Conservation (phyloP, 2,888 invertebrate species). For the Serrognathus titanus region DNA sequence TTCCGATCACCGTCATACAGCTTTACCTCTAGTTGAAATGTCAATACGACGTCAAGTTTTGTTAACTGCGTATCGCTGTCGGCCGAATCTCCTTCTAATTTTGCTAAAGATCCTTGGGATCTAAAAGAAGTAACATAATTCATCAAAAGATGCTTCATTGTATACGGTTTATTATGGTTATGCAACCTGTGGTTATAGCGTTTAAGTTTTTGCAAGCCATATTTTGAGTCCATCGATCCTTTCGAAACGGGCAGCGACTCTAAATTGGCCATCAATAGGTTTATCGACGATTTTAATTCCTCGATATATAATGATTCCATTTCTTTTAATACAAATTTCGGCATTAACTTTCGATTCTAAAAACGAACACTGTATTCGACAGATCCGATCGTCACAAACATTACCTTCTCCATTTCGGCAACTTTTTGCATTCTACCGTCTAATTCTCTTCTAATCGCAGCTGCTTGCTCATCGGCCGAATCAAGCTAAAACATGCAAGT, state of each 20-base stretch:
- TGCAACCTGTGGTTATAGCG: constrained; percentile 95
- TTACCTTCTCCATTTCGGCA: constrained; percentile 94
- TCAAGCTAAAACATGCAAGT: constrained; percentile 69
- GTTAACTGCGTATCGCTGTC: constrained; percentile 94
- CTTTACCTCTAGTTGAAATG: constrained; percentile 90
- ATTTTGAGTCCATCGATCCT: constrained; percentile 95
- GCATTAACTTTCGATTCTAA: constrained; percentile 95
- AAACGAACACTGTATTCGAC: constrained; percentile 22
- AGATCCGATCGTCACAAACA: neutral
- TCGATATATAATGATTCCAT: constrained; percentile 99
- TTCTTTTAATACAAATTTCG: constrained; percentile 99
- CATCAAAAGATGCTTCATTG: constrained; percentile 52
- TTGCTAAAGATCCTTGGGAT: constrained; percentile 88
- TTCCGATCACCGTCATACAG: neutral
- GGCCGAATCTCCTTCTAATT: constrained; percentile 91
- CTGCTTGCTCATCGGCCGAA: constrained; percentile 99
- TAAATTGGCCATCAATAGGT: constrained; percentile 96
- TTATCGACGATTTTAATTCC: constrained; percentile 96
- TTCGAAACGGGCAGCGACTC: constrained; percentile 98
- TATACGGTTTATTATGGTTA: constrained; percentile 51
- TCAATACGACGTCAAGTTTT: constrained; percentile 96
- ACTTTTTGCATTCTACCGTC: constrained; percentile 97
- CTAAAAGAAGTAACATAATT: constrained; percentile 59
- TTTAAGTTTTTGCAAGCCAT: constrained; percentile 95
- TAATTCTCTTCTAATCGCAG: constrained; percentile 96